Percentiles rank a stretch among this genome's conserved stretches.
phyloP scores from a whole-genome alignment of 2,888 invertebrate genomes.

The Cerceris ruficornis region DNA sequence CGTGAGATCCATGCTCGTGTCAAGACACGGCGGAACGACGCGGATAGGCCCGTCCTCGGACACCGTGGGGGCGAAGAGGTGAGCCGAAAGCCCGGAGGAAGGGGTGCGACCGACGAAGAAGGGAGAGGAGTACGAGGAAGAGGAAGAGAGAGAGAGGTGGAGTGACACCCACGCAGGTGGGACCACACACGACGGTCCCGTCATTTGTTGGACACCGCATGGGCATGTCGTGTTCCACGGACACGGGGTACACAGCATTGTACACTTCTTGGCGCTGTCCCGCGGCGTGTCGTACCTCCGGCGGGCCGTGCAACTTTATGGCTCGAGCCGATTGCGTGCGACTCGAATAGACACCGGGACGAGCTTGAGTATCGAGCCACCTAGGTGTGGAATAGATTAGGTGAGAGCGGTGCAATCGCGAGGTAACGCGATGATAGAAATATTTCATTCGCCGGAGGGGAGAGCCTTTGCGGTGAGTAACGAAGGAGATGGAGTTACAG shows the following conservation, averaged over 20 bases:
- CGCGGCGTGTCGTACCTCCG: constrained; percentile 74
- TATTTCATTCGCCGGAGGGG: constrained; percentile 16
- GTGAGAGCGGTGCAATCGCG: background rate
- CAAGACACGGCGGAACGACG: constrained; percentile 56
- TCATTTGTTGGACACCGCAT: constrained; percentile 80
- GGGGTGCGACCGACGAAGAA: constrained; percentile 20
- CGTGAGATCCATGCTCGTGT: constrained; percentile 62
- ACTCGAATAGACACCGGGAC: constrained; percentile 65
- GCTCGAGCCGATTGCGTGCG: constrained; percentile 73
- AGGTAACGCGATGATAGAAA: constrained; percentile 10
- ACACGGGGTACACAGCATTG: constrained; percentile 73
- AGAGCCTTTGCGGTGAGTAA: background rate
- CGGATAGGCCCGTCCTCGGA: constrained; percentile 14
- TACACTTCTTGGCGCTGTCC: constrained; percentile 76
- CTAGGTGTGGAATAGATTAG: constrained; percentile 23
- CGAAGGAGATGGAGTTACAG: no score
- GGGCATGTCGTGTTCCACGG: constrained; percentile 75
- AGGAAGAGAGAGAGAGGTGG: constrained; percentile 40
- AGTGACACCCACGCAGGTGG: constrained; percentile 78
- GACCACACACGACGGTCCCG: constrained; percentile 80
- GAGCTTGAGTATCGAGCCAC: constrained; percentile 19
- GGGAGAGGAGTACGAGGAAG: constrained; percentile 15
- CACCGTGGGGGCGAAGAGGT: constrained; percentile 36
- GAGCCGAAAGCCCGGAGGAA: constrained; percentile 11
- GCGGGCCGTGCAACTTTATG: constrained; percentile 73